Percentiles rank a stretch among this genome's conserved stretches.
phyloP scores from a whole-genome alignment of 2,797 vertebrate species.

The Saguinus oedipus region DNA sequence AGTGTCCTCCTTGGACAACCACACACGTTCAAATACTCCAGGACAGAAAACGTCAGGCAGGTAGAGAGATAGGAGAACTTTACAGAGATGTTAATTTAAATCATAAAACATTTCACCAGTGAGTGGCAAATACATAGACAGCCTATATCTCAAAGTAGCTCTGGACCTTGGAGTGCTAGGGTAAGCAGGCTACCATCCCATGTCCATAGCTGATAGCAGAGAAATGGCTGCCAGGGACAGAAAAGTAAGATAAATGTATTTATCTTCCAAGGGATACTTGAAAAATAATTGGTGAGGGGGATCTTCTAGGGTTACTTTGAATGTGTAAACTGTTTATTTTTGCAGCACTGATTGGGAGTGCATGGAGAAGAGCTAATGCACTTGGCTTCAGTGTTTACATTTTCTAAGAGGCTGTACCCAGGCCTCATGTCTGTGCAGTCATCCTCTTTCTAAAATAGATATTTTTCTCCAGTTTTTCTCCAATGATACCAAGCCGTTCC shows the following conservation, averaged over 20 bases:
- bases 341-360: slow-evolving; percentile 60
- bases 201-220: neutral
- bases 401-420: slow-evolving; percentile 11
- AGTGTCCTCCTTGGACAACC: neutral
- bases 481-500: neutral
- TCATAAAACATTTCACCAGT: neutral
- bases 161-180: neutral
- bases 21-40: neutral
- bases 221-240: neutral
- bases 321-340: slow-evolving; percentile 77
- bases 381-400: slow-evolving; percentile 66
- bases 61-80: neutral
- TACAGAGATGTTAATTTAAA: neutral
- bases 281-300: slow-evolving; percentile 65
- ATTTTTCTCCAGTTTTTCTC: neutral
- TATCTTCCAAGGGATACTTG: slow-evolving; percentile 67
- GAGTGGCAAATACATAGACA: neutral
- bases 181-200: neutral
- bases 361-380: slow-evolving; percentile 62
- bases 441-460: slow-evolving; percentile 35
- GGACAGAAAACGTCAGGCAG: neutral
- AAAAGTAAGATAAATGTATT: neutral
- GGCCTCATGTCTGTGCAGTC: slow-evolving; percentile 34
- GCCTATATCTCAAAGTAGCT: neutral
- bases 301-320: slow-evolving; percentile 60